A percentile compares a stretch with the other conserved stretches of the same genome.
These are phyloP conservation scores for Ferdinandea cuprea DNA, from an alignment of 2,888 invertebrate genomes.

Conservation along the genomic window DNA sequence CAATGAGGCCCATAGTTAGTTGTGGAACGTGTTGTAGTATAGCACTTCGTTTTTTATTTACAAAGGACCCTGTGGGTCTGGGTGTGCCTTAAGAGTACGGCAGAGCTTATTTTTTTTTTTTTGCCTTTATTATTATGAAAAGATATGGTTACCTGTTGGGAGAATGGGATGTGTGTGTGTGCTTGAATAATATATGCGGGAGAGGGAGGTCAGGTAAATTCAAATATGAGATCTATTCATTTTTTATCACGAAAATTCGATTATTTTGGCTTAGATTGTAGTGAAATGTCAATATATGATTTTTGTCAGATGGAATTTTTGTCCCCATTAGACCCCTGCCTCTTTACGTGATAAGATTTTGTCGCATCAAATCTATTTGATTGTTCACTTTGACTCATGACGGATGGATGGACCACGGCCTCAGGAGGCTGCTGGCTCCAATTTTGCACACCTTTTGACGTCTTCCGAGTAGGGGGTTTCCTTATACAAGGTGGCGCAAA, in stretches of 20 bases:
- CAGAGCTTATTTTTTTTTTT: neutral
- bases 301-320: too few species aligned
- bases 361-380: too few species aligned
- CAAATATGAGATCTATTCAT: neutral
- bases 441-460: too few species aligned
- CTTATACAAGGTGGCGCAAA: too few species aligned
- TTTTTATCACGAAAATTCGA: neutral
- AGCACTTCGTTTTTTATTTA: conserved; percentile 1
- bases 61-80: conserved; percentile 19
- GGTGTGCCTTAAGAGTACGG: conserved; percentile 7
- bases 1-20: neutral
- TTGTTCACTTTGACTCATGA: too few species aligned
- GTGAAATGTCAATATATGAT: too few species aligned
- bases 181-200: conserved; percentile 4
- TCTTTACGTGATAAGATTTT: too few species aligned
- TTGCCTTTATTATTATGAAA: neutral
- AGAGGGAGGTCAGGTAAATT: neutral
- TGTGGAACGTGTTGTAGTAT: conserved; percentile 21
- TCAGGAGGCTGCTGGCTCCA: too few species aligned
- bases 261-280: neutral
- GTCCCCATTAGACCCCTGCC: too few species aligned
- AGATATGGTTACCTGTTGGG: conserved; percentile 11
- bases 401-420: too few species aligned
- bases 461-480: too few species aligned
- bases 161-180: neutral